Evolutionary conservation across 2,797 vertebrate genomes (phyloP), one percentile per base, ranked within the genome.

Genomic region (Pyrocephalus nanus): DNA sequence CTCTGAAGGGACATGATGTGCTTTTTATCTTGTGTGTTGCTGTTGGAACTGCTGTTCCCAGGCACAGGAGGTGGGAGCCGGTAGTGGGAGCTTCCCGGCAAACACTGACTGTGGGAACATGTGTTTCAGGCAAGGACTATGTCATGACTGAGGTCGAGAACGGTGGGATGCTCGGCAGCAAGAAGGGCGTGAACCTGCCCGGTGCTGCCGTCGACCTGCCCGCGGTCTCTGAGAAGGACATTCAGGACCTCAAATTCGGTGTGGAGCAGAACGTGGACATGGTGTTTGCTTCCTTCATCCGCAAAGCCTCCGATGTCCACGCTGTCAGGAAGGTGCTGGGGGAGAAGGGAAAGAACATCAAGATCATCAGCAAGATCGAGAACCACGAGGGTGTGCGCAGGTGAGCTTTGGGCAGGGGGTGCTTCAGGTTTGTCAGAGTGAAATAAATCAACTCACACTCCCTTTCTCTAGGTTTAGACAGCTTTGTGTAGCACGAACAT

Each of bases 301-400:
- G 99, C 85, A 99, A 99, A 96, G 99, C 99, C 2, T 88, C 97
- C 0, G 99, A 99, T 5, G 99, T 99, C n/a, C 98, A 99, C 0
- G 99, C 98, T 3, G 99, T 99, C 84, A 97, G 99, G 79, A 98
- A 98, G 54, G 98, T 99, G 93, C 98, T 99, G 42, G 99, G 99
- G 22, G 99, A 99, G 88, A 99, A 98, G 91, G 99, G 99, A 91
- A 99, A 99, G 97, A 98, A 99, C 95, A 99, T 99, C 67, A 99
- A 99, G 98, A 99, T 99, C 93, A 99, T 99, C 97, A 99, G 99
- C 98, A 99, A 99, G 95, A 99, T 99, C 0, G 99, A 99, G 98
- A 99, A 99, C 96, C 99, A 99, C 0, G 99, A 99, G 97, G 99
- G 99, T 9, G 99, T 99, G 27, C 98, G 99, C 97, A 99, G 99